Percentiles rank a stretch among this genome's conserved stretches.
phyloP scores from a whole-genome alignment of 64 coral and sea anemone species.

The Catalaphyllia jardinei region DNA sequence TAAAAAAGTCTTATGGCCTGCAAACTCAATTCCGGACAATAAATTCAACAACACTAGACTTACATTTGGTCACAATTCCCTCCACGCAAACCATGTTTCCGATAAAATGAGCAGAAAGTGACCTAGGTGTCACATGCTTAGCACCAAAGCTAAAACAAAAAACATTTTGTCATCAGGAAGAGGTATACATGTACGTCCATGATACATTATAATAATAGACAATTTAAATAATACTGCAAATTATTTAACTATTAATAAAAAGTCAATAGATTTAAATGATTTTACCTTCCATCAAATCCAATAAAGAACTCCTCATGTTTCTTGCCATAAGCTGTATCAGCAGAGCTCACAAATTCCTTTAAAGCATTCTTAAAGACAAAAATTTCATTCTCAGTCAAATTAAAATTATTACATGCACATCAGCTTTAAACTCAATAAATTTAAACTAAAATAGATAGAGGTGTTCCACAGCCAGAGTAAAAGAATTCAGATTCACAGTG shows the following conservation, averaged over 20 bases:
- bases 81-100: conserved; percentile 94
- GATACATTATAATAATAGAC: not conserved
- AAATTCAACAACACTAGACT: conserved; percentile 9
- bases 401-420: not conserved
- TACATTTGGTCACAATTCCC: conserved; percentile 99
- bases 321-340: conserved; percentile 84
- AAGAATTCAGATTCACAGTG: too few species aligned
- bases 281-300: conserved; percentile 99
- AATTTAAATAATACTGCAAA: not conserved
- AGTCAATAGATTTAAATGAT: not conserved
- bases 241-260: not conserved
- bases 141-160: conserved; percentile 86
- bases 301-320: conserved; percentile 99
- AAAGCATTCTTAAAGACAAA: conserved; percentile 83
- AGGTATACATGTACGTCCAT: not conserved
- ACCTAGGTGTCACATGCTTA: conserved; percentile 97
- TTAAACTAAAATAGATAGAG: too few species aligned
- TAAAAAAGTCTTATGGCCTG: too few species aligned
- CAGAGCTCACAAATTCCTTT: conserved; percentile 90
- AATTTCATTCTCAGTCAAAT: not conserved
- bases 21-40: too few species aligned
- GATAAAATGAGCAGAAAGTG: conserved; percentile 85
- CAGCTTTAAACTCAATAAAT: too few species aligned
- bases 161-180: not conserved
- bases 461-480: too few species aligned